Evolutionary conservation across 2,888 invertebrate species (phyloP).

Genomic region (Chloromyia formosa): DNA sequence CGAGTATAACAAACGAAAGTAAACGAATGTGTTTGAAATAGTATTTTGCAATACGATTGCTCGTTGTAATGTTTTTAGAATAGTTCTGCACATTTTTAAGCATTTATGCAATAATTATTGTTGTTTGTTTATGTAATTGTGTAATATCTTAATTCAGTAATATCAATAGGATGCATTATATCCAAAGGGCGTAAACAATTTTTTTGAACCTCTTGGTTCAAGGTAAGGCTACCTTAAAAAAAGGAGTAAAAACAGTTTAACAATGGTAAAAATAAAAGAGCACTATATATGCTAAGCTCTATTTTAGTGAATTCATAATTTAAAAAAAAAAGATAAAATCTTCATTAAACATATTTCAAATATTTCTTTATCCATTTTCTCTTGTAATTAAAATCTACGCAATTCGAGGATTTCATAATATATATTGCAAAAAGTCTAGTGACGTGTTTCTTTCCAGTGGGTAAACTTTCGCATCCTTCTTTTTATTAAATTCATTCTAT

Average conservation of each 20-base stretch:
- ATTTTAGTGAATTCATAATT: neutral
- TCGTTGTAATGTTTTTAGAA: slow-evolving; percentile 25
- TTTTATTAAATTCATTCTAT: neutral
- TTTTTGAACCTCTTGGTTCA: too few relatives aligned
- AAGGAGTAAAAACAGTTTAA: too few relatives aligned
- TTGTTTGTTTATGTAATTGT: neutral
- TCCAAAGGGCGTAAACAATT: too few relatives aligned
- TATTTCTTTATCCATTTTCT: neutral
- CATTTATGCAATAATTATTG: neutral
- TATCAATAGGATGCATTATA: neutral
- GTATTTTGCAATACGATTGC: slow-evolving; percentile 9
- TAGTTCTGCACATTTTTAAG: slow-evolving; percentile 6
- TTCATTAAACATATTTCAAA: neutral
- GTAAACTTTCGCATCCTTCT: neutral
- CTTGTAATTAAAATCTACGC: neutral
- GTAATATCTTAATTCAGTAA: slow-evolving; percentile 24
- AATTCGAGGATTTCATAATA: slow-evolving; percentile 5
- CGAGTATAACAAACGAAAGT: slow-evolving; percentile 27
- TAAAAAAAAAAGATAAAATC: neutral
- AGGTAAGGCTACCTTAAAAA: too few relatives aligned
- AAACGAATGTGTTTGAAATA: slow-evolving; percentile 18
- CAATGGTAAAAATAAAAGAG: too few relatives aligned
- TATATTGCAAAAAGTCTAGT: slow-evolving; percentile 17
- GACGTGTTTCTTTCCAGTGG: neutral
- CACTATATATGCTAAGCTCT: neutral